These are phyloP conservation scores for Schmidtea mediterranea DNA, from an alignment of 1,140 invertebrate species.

Conservation along the genomic window DNA sequence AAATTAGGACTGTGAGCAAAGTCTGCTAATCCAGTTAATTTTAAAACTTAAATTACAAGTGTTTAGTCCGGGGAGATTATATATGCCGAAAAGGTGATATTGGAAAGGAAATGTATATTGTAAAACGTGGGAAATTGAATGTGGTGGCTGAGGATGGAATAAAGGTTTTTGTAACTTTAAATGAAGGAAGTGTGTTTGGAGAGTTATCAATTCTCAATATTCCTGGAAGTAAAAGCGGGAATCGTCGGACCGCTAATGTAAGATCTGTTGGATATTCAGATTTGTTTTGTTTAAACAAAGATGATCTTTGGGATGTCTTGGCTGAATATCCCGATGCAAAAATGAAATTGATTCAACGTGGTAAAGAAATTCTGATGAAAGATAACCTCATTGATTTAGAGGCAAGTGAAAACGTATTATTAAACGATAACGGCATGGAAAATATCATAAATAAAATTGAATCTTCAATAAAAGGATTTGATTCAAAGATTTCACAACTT, in stretches of 20 bases:
- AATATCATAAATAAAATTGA: too few relatives aligned
- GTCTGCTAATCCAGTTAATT: constrained; percentile 11
- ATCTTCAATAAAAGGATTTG: too few relatives aligned
- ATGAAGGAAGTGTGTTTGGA: constrained; percentile 68
- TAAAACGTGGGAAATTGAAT: constrained; percentile 50
- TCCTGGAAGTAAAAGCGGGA: constrained; percentile 61
- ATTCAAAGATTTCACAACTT: too few relatives aligned
- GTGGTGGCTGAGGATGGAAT: constrained; percentile 59
- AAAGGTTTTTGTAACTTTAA: constrained; percentile 53
- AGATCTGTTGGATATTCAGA: constrained; percentile 56
- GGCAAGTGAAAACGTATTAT: too few relatives aligned
- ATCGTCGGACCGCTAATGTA: constrained; percentile 68
- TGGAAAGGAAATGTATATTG: too few relatives aligned
- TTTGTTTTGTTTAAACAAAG: too few relatives aligned
- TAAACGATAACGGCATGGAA: too few relatives aligned
- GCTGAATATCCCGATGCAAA: constrained; percentile 68
- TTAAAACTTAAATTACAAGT: constrained; percentile 10
- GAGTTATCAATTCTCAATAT: constrained; percentile 63
- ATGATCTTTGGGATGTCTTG: constrained; percentile 60
- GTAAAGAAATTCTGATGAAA: constrained; percentile 60
- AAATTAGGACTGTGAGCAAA: constrained; percentile 12
- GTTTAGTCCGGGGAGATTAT: constrained; percentile 23
- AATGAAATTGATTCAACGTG: constrained; percentile 54
- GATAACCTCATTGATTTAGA: constrained; percentile 68
- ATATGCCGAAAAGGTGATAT: constrained; percentile 41